These are phyloP conservation scores for Perca fluviatilis DNA, from an alignment of 2,113 vertebrate species.

Conservation along the genomic window DNA sequence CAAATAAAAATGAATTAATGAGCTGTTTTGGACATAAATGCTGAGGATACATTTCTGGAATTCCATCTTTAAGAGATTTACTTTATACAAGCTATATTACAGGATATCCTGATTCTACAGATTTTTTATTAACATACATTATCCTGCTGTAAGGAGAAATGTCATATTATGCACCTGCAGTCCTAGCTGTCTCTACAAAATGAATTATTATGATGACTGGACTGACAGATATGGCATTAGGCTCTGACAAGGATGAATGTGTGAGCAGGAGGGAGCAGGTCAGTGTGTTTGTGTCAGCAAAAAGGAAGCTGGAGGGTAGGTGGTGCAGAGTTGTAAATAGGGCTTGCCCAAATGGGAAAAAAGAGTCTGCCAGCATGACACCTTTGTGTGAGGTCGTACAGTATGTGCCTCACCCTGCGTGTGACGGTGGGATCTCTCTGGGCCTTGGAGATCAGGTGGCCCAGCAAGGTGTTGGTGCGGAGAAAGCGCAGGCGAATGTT, in stretches of 20 bases:
- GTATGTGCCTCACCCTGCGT: constrained; percentile 86
- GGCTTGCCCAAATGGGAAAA: constrained; percentile 49
- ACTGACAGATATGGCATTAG: constrained; percentile 39
- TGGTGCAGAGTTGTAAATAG: constrained; percentile 29
- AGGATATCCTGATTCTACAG: not conserved
- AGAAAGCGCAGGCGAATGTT: constrained; percentile 93
- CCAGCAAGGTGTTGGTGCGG: constrained; percentile 92
- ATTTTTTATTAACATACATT: not conserved
- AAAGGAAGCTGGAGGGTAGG: constrained; percentile 30
- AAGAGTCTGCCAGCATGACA: constrained; percentile 32
- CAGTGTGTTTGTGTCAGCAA: constrained; percentile 59
- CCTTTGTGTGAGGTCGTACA: constrained; percentile 35
- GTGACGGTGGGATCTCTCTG: constrained; percentile 92
- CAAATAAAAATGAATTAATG: not conserved
- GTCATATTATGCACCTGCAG: constrained; percentile 24
- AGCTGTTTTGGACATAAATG: constrained; percentile 6
- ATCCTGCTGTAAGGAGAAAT: not conserved
- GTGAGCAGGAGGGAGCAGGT: constrained; percentile 34
- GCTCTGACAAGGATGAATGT: constrained; percentile 57
- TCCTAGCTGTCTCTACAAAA: constrained; percentile 1
- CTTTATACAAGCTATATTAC: not conserved
- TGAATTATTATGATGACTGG: constrained; percentile 17
- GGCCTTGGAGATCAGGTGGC: constrained; percentile 93
- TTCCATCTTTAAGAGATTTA: not conserved
- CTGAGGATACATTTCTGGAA: constrained; percentile 5